These are phyloP conservation scores for Amblyraja radiata DNA, from an alignment of 2,797 vertebrate species.

Conservation along the genomic window DNA sequence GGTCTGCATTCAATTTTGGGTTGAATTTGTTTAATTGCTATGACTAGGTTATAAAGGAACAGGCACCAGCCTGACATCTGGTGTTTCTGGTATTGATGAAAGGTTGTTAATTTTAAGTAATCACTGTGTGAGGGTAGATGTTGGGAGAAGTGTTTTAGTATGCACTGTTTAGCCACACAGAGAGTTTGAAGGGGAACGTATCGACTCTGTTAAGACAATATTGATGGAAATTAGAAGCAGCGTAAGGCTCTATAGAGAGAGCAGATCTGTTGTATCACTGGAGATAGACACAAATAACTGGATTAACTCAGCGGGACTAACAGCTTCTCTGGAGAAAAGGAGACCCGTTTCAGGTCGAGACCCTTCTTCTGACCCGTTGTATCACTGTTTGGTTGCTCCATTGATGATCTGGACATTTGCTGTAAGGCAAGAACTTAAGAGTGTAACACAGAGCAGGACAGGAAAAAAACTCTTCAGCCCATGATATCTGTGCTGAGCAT, in stretches of 20 bases:
- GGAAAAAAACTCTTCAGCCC: too few relatives aligned
- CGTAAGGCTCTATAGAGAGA: not conserved
- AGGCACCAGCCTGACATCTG: not conserved
- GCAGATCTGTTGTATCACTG: too few relatives aligned
- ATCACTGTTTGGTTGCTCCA: not conserved
- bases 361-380: too few relatives aligned
- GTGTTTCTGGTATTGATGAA: not conserved
- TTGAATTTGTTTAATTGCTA: not conserved
- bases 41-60: not conserved
- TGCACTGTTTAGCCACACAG: not conserved
- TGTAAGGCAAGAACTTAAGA: too few relatives aligned
- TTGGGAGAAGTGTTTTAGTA: not conserved
- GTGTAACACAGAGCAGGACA: too few relatives aligned
- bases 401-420: not conserved
- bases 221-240: not conserved
- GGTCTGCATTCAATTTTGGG: not conserved
- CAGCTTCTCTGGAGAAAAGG: too few relatives aligned
- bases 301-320: too few relatives aligned
- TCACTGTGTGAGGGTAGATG: not conserved
- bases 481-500: too few relatives aligned
- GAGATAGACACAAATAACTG: too few relatives aligned
- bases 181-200: not conserved
- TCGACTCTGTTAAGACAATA: not conserved
- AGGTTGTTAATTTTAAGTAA: not conserved
- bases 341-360: too few relatives aligned